phyloP scores from a whole-genome alignment of 2,888 invertebrate species.

The Nomada ruficornis region DNA sequence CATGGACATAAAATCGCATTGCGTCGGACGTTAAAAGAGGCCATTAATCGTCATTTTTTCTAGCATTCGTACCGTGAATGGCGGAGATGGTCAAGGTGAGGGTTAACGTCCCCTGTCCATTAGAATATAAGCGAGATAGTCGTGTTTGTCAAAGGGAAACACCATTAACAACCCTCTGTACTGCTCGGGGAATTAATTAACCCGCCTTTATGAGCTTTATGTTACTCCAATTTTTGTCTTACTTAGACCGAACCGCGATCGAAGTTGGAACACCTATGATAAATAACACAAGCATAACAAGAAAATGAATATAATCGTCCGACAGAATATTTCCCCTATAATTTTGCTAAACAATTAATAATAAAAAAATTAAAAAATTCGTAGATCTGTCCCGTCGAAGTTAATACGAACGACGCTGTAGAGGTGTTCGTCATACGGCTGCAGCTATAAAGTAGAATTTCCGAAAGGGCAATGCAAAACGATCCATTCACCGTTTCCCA shows the following conservation, averaged over 20 bases:
- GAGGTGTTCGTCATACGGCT: not conserved
- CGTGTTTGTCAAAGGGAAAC: constrained; percentile 8
- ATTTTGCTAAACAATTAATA: too few species aligned
- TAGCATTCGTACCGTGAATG: constrained; percentile 11
- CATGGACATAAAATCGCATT: constrained; percentile 28
- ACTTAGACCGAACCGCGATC: not conserved
- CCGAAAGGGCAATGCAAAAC: constrained; percentile 10
- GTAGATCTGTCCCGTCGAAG: not conserved
- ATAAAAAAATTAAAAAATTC: too few species aligned
- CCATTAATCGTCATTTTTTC: constrained; percentile 24
- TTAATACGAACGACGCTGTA: not conserved
- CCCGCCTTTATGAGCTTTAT: constrained; percentile 14
- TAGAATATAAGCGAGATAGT: constrained; percentile 12
- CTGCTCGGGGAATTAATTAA: constrained; percentile 23
- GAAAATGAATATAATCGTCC: too few species aligned
- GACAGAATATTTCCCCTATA: too few species aligned
- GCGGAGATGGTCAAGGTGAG: constrained; percentile 9
- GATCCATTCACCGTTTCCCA: constrained; percentile 28
- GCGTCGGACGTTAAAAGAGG: constrained; percentile 39
- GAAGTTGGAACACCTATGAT: too few species aligned
- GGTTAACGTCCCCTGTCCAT: constrained; percentile 4
- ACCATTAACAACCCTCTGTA: constrained; percentile 12
- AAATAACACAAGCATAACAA: too few species aligned
- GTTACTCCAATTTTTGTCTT: not conserved
- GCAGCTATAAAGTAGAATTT: constrained; percentile 11